Evolutionary conservation across 2,797 vertebrate species (phyloP).

Genomic region (Periparus ater): DNA sequence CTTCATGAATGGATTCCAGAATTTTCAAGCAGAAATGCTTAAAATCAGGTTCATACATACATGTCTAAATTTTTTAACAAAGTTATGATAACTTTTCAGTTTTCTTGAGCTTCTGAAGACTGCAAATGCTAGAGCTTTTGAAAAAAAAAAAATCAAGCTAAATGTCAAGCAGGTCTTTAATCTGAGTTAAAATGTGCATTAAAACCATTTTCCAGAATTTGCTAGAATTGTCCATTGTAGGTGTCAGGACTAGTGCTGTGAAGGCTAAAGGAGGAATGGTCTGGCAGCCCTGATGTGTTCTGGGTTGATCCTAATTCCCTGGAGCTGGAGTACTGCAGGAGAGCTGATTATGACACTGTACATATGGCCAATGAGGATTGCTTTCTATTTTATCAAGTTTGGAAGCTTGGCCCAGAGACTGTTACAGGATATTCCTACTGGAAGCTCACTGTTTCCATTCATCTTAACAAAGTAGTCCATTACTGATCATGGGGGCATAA

Average conservation of each 20-base stretch:
- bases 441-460: neutral
- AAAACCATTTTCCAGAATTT: neutral
- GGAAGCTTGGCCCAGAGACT: neutral
- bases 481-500: neutral
- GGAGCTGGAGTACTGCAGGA: neutral
- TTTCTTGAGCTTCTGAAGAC: neutral
- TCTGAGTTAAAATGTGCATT: neutral
- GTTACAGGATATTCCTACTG: neutral
- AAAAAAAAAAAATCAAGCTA: neutral
- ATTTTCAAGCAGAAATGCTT: neutral
- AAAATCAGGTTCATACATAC: neutral
- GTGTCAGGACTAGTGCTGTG: neutral
- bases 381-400: neutral
- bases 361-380: neutral
- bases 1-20: neutral
- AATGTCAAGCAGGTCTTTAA: neutral
- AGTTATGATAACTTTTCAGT: neutral
- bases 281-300: neutral
- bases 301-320: neutral
- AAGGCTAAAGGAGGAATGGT: neutral
- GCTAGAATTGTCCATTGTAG: neutral
- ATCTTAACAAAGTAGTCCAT: neutral
- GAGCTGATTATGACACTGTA: neutral
- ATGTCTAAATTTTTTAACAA: neutral
- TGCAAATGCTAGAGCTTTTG: neutral